Percentiles rank a stretch among this genome's conserved stretches.
These are phyloP conservation scores for Dinocampus coccinellae DNA, from an alignment of 2,888 invertebrate genomes.

Conservation along the genomic window DNA sequence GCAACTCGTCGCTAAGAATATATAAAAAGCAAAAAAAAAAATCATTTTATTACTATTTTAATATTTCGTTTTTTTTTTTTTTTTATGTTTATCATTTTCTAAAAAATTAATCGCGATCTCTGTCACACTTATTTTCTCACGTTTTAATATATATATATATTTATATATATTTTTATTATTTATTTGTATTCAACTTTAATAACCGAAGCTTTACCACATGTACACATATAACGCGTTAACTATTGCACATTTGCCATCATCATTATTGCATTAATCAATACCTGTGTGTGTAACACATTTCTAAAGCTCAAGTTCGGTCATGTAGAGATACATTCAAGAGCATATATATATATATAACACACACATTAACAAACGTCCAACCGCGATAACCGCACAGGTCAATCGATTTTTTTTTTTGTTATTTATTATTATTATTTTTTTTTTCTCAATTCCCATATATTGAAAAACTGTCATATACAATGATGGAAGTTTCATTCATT, in stretches of 20 bases:
- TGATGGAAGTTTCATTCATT: background rate
- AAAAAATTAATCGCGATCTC: background rate
- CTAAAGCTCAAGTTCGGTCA: constrained; percentile 18
- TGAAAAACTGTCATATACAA: background rate
- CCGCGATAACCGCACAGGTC: constrained; percentile 20
- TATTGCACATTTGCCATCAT: constrained; percentile 25
- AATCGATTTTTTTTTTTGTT: constrained; percentile 21
- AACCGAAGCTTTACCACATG: constrained; percentile 4
- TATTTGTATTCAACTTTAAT: background rate
- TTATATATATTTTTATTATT: background rate
- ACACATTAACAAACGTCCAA: constrained; percentile 30
- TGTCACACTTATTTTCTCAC: background rate
- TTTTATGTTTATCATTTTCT: background rate
- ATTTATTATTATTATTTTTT: background rate
- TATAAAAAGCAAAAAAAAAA: background rate
- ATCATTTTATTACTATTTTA: background rate
- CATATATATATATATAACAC: constrained; percentile 10
- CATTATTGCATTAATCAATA: constrained; percentile 34
- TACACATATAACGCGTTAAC: constrained; percentile 10
- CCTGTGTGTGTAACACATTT: constrained; percentile 20
- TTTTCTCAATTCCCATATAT: background rate
- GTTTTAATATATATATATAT: constrained; percentile 5
- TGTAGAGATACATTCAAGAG: constrained; percentile 6
- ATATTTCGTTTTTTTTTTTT: background rate
- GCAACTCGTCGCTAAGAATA: background rate